phyloP scores from a whole-genome alignment of 2,888 invertebrate genomes.

The Drosophila mimetica region DNA sequence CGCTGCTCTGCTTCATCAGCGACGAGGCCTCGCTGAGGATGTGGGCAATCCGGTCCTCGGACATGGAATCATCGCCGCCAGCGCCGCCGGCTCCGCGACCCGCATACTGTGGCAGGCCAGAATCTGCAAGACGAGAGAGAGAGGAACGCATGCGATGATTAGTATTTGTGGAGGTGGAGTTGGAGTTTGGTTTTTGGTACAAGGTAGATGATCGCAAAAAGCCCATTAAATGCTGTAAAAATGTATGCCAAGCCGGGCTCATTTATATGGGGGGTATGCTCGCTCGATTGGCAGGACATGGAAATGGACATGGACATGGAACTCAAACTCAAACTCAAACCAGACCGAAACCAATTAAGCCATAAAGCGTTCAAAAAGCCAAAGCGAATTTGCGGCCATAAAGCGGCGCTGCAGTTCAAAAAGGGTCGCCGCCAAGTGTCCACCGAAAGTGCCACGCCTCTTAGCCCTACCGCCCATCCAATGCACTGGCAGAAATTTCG shows the following conservation, averaged over 20 bases:
- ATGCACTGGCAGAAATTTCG: constrained; percentile 19
- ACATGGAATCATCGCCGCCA: constrained; percentile 90
- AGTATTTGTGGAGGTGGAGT: no score
- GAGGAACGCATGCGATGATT: background rate
- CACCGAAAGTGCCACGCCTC: constrained; percentile 38
- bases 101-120: constrained; percentile 91
- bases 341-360: constrained; percentile 64
- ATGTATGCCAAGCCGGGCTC: constrained; percentile 44
- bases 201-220: constrained; percentile 82
- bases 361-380: constrained; percentile 78
- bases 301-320: background rate
- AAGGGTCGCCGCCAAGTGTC: constrained; percentile 27
- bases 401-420: constrained; percentile 69
- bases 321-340: background rate
- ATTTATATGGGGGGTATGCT: constrained; percentile 51
- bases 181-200: no score
- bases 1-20: constrained; percentile 88
- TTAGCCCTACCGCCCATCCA: background rate
- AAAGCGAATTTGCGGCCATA: constrained; percentile 77
- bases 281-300: constrained; percentile 1
- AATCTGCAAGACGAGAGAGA: constrained; percentile 88
- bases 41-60: constrained; percentile 96
- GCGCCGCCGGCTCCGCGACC: constrained; percentile 90
- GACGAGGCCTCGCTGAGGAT: constrained; percentile 97
- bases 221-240: constrained; percentile 82